phyloP scores from a whole-genome alignment of 2,113 vertebrate genomes.

The Thunnus thynnus region DNA sequence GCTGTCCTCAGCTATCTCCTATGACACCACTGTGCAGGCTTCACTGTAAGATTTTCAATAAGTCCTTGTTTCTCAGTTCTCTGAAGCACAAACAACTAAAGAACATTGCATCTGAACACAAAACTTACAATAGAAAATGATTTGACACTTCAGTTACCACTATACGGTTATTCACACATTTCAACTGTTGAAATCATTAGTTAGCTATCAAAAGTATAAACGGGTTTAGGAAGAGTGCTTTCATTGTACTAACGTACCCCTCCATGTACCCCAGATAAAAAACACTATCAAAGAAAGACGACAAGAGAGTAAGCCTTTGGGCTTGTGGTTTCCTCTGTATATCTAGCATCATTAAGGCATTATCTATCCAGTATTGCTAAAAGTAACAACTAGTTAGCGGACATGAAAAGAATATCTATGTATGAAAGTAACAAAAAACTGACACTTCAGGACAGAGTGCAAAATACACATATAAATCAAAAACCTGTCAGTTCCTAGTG shows the following conservation, averaged over 20 bases:
- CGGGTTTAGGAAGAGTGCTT: conserved; percentile 57
- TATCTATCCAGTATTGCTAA: conserved; percentile 84
- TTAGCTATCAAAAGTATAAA: conserved; percentile 79
- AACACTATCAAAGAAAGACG: conserved; percentile 67
- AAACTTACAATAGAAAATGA: conserved; percentile 65
- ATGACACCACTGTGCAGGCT: conserved; percentile 42
- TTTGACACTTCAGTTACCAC: conserved; percentile 71
- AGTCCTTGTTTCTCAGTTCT: conserved; percentile 54
- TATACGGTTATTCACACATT: conserved; percentile 72
- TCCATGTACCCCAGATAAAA: conserved; percentile 60
- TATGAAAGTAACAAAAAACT: conserved; percentile 44
- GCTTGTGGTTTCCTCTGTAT: conserved; percentile 57
- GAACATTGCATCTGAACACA: conserved; percentile 69
- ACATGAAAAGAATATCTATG: conserved; percentile 53
- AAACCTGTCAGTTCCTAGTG: conserved; percentile 63
- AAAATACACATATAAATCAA: conserved; percentile 74
- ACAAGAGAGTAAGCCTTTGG: conserved; percentile 54
- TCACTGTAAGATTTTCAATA: conserved; percentile 16
- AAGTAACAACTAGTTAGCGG: conserved; percentile 69
- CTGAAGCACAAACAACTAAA: conserved; percentile 70
- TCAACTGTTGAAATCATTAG: conserved; percentile 62
- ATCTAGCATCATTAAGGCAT: conserved; percentile 82
- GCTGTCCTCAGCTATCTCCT: conserved; percentile 16
- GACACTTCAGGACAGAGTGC: conserved; percentile 74
- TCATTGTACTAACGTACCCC: conserved; percentile 30